These are phyloP conservation scores for Brachionichthys hirsutus DNA, from an alignment of 2,113 vertebrate genomes.

Conservation along the genomic window DNA sequence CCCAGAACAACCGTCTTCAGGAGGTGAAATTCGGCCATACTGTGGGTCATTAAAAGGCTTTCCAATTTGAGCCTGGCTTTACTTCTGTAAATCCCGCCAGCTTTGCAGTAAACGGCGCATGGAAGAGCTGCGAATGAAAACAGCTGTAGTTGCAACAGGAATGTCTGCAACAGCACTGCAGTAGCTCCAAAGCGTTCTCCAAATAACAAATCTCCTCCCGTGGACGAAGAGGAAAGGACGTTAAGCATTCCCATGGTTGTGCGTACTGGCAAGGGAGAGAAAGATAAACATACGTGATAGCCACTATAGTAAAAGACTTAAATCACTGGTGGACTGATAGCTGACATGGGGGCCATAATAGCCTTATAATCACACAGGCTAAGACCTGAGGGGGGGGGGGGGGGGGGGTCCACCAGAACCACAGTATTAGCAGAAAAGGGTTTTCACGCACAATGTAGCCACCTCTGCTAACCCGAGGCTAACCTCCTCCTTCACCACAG, in stretches of 20 bases:
- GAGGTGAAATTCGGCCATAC: slow-evolving; percentile 31
- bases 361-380: slow-evolving; percentile 32
- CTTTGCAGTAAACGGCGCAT: slow-evolving; percentile 59
- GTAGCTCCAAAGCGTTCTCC: slow-evolving; percentile 26
- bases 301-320: slow-evolving; percentile 36
- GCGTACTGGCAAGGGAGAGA: slow-evolving; percentile 51
- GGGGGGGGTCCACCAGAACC: too few relatives aligned
- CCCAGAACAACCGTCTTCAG: slow-evolving; percentile 21
- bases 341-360: slow-evolving; percentile 12
- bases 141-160: slow-evolving; percentile 50
- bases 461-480: slow-evolving; percentile 48
- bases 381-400: slow-evolving; percentile 16
- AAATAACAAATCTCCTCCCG: slow-evolving; percentile 27
- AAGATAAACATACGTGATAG: slow-evolving; percentile 60
- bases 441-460: slow-evolving; percentile 39
- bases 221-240: slow-evolving; percentile 11
- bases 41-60: slow-evolving; percentile 45
- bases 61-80: slow-evolving; percentile 53
- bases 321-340: slow-evolving; percentile 36
- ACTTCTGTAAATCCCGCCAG: slow-evolving; percentile 48
- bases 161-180: slow-evolving; percentile 19
- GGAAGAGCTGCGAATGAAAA: slow-evolving; percentile 44
- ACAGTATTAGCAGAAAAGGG: slow-evolving; percentile 15
- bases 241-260: slow-evolving; percentile 40
- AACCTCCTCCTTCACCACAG: slow-evolving; percentile 49